Evolutionary conservation across 2,113 vertebrate species (phyloP).

Genomic region (Eublepharis macularius): DNA sequence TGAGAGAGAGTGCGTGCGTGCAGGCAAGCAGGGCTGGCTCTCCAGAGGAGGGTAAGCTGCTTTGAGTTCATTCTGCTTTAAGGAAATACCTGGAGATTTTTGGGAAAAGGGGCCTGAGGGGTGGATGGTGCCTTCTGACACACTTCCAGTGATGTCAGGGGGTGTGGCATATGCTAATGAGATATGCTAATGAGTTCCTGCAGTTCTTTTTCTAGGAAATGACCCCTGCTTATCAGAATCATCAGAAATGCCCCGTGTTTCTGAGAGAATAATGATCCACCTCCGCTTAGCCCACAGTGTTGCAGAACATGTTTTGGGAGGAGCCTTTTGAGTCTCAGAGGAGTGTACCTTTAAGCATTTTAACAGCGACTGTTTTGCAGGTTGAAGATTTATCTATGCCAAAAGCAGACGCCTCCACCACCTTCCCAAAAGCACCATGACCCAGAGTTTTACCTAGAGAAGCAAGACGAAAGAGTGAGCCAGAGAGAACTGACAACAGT

Average conservation of each 20-base stretch:
- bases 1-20: too few species aligned
- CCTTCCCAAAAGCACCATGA: constrained; percentile 94
- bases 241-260: neutral
- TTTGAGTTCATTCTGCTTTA: too few species aligned
- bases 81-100: too few species aligned
- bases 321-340: constrained; percentile 26
- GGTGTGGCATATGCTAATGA: too few species aligned
- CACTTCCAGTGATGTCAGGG: too few species aligned
- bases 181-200: too few species aligned
- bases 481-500: constrained; percentile 25
- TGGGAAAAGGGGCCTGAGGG: too few species aligned
- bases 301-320: constrained; percentile 14
- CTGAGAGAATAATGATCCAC: neutral
- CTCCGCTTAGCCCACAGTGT: constrained; percentile 3
- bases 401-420: constrained; percentile 94
- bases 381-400: constrained; percentile 95
- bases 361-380: constrained; percentile 96
- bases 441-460: constrained; percentile 92
- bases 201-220: too few species aligned
- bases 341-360: constrained; percentile 94
- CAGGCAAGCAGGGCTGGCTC: too few species aligned
- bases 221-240: too few species aligned
- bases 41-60: too few species aligned
- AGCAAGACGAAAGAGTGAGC: constrained; percentile 70
- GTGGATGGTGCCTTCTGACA: too few species aligned